Percentiles rank a stretch among this genome's conserved stretches.
phyloP scores from a whole-genome alignment of 2,113 vertebrate genomes.

The Zosterops borbonicus region DNA sequence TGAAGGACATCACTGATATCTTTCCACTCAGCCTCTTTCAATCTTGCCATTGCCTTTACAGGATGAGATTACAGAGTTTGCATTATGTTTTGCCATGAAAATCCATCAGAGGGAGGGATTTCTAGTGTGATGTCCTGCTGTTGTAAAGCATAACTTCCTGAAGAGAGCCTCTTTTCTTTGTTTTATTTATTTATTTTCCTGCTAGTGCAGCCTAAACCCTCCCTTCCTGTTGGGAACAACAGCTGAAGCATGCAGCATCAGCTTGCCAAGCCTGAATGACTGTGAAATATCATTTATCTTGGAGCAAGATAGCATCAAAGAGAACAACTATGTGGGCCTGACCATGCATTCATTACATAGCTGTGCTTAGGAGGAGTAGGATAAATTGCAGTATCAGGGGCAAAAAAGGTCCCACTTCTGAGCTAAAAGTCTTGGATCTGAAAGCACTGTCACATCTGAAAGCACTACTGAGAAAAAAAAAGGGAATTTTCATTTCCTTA shows the following conservation, averaged over 20 bases:
- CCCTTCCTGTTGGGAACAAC: slow-evolving; percentile 47
- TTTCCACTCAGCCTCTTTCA: background rate
- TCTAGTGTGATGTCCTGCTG: background rate
- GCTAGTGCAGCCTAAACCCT: background rate
- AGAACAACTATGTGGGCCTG: background rate
- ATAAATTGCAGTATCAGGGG: background rate
- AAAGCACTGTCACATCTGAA: background rate
- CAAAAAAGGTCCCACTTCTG: background rate
- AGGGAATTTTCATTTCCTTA: background rate
- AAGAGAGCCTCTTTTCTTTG: background rate
- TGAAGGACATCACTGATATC: background rate
- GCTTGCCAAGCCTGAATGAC: background rate
- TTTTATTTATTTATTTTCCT: slow-evolving; percentile 41
- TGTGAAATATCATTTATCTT: slow-evolving; percentile 43
- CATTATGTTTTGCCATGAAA: background rate
- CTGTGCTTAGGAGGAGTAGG: background rate
- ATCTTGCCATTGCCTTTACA: background rate
- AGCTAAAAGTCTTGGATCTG: background rate
- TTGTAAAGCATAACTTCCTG: background rate
- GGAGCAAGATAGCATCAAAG: slow-evolving; percentile 30
- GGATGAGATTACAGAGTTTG: background rate
- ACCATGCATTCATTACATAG: slow-evolving; percentile 28
- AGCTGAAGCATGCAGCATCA: background rate
- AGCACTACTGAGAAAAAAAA: background rate
- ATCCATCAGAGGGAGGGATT: background rate